These are phyloP conservation scores for Dryococelus australis DNA, from an alignment of 2,888 invertebrate genomes.

Conservation along the genomic window DNA sequence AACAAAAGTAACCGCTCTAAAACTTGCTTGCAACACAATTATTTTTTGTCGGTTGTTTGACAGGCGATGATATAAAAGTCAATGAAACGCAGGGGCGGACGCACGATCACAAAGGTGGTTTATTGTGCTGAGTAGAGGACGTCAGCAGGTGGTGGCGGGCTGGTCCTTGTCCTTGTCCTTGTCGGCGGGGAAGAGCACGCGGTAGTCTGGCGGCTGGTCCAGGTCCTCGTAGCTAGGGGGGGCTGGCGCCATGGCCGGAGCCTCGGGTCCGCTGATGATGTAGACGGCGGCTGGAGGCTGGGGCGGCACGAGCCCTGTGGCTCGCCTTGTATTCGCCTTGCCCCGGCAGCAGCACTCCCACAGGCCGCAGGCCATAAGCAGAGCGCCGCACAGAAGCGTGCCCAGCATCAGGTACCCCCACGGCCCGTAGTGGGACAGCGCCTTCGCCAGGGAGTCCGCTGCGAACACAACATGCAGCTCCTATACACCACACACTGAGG, in stretches of 20 bases:
- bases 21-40: no score
- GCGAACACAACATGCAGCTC: not conserved
- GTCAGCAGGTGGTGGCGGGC: not conserved
- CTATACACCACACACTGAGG: no score
- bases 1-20: no score
- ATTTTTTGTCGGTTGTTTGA: no score
- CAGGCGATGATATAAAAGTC: no score
- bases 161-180: no score
- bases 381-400: slow-evolving; percentile 73
- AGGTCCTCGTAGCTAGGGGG: slow-evolving; percentile 43
- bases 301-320: slow-evolving; percentile 33
- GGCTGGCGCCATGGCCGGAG: slow-evolving; percentile 46
- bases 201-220: slow-evolving; percentile 38
- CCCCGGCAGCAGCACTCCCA: slow-evolving; percentile 63
- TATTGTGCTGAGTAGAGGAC: not conserved
- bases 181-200: slow-evolving; percentile 33
- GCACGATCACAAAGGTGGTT: no score
- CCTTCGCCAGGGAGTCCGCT: slow-evolving; percentile 60
- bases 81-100: no score
- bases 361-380: slow-evolving; percentile 73
- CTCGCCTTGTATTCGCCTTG: slow-evolving; percentile 55
- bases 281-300: slow-evolving; percentile 53
- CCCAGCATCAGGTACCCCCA: slow-evolving; percentile 78
- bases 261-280: slow-evolving; percentile 53
- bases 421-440: slow-evolving; percentile 73